phyloP scores from a whole-genome alignment of 2,888 invertebrate genomes.

The Meliscaeva auricollis region DNA sequence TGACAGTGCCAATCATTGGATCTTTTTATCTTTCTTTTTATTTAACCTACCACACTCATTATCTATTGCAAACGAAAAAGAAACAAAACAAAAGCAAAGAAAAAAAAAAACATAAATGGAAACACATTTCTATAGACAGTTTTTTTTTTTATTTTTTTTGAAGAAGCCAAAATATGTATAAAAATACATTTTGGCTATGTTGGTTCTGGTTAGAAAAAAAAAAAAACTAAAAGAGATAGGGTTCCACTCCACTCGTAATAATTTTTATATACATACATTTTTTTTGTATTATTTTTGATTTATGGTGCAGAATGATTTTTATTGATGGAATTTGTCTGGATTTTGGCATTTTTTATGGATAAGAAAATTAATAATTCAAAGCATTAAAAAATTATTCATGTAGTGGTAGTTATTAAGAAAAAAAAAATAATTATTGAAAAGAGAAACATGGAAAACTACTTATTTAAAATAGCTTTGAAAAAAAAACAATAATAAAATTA shows the following conservation, averaged over 20 bases:
- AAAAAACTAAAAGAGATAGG: slow-evolving; percentile 1
- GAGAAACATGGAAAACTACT: background rate
- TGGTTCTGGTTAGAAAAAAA: slow-evolving; percentile 29
- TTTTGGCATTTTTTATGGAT: slow-evolving; percentile 57
- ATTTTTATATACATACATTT: slow-evolving; percentile 26
- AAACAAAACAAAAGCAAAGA: background rate
- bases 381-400: slow-evolving; percentile 42
- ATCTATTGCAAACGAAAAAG: slow-evolving; percentile 60
- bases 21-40: slow-evolving; percentile 1
- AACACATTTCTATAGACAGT: slow-evolving; percentile 36
- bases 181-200: slow-evolving; percentile 57
- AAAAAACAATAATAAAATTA: slow-evolving; percentile 11
- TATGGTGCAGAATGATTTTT: slow-evolving; percentile 68
- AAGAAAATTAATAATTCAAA: slow-evolving; percentile 44
- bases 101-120: slow-evolving; percentile 31
- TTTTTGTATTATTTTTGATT: slow-evolving; percentile 66
- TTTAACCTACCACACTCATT: slow-evolving; percentile 20
- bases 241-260: slow-evolving; percentile 24
- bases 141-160: slow-evolving; percentile 14
- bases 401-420: slow-evolving; percentile 31
- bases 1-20: slow-evolving; percentile 60
- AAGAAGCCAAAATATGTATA: slow-evolving; percentile 16
- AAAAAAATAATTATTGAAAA: slow-evolving; percentile 10
- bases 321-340: slow-evolving; percentile 68
- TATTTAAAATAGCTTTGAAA: no score